Percentiles rank a stretch among this genome's conserved stretches.
phyloP scores from a whole-genome alignment of 2,113 vertebrate species.

The Passerina amoena region DNA sequence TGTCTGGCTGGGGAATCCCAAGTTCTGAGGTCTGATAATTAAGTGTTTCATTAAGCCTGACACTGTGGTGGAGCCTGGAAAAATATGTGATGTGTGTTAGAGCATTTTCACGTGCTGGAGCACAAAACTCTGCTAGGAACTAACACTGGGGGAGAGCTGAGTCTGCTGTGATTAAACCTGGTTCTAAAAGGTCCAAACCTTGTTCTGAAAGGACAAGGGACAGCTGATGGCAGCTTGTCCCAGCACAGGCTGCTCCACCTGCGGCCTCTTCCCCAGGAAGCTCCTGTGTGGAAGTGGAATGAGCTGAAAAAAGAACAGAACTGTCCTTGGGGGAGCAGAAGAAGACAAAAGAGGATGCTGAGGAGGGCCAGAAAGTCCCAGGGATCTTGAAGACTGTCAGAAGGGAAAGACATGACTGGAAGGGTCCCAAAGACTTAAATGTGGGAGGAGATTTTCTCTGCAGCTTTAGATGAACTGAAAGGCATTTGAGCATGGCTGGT shows the following conservation, averaged over 20 bases:
- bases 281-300: background rate
- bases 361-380: background rate
- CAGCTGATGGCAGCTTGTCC: background rate
- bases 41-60: constrained; percentile 56
- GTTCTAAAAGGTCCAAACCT: background rate
- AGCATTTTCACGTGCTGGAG: background rate
- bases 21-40: constrained; percentile 13
- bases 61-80: background rate
- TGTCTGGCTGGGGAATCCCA: background rate
- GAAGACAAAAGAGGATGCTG: background rate
- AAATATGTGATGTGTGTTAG: background rate
- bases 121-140: background rate
- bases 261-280: background rate
- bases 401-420: constrained; percentile 2
- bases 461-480: background rate
- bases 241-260: background rate
- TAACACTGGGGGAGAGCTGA: background rate
- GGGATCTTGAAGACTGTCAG: constrained; percentile 4
- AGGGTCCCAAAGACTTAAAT: background rate
- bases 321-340: background rate
- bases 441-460: background rate
- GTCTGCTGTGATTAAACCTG: background rate
- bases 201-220: background rate
- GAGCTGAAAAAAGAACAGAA: background rate
- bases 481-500: background rate